Conservation (phyloP, 2,797 vertebrate species). For the Aulostomus chinensis region DNA sequence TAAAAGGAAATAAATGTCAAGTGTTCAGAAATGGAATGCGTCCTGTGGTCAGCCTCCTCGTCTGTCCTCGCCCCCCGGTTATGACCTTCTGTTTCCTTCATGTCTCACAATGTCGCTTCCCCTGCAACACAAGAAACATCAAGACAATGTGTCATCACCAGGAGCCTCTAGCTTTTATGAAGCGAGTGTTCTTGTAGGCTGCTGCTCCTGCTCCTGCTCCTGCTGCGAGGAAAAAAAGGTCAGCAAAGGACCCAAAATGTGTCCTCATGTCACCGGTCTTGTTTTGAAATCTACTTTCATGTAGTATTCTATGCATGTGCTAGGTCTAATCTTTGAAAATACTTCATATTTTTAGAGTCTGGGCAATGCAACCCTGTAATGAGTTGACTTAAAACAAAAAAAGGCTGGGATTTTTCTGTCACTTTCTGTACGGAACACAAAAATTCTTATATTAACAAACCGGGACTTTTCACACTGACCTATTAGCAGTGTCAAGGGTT, state of each 20-base stretch:
- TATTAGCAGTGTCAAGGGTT: no score
- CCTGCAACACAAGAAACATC: slow-evolving; percentile 23
- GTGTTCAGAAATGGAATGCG: neutral
- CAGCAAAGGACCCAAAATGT: slow-evolving; percentile 1
- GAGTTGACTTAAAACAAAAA: no score
- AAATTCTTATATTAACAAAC: no score
- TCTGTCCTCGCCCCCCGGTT: neutral
- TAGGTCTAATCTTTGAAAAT: no score
- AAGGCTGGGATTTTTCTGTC: no score
- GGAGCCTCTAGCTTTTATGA: slow-evolving; percentile 28
- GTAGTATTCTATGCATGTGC: no score
- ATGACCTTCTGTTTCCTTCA: neutral
- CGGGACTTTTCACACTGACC: no score
- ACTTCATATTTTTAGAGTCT: no score
- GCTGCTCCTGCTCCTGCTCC: slow-evolving; percentile 15
- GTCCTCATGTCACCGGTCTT: no score
- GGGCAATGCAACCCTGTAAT: no score
- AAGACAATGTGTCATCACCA: slow-evolving; percentile 35
- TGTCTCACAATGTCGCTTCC: slow-evolving; percentile 44
- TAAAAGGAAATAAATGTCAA: neutral
- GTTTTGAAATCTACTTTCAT: no score
- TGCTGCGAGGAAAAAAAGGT: slow-evolving; percentile 10
- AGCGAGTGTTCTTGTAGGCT: slow-evolving; percentile 32
- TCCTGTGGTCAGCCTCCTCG: neutral
- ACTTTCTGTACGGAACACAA: no score